Base-by-base conservation (phyloP, 2,113 vertebrate species). In the Malurus elegans region DNA sequence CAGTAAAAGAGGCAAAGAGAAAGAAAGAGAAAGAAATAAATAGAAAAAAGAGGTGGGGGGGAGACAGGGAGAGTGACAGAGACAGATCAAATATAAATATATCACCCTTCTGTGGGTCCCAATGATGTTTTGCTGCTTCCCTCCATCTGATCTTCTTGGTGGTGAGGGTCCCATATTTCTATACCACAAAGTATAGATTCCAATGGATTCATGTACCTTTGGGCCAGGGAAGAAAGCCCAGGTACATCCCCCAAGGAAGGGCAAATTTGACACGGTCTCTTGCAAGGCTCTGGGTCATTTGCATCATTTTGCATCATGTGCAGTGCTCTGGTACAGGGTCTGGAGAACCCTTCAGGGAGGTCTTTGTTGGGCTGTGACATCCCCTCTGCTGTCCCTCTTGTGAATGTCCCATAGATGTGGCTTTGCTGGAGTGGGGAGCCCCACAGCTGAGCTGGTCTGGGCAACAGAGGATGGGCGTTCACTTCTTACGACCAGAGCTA, bases 151-250 rank as follows among this genome's bases (percentile, higher is more conserved):
- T 32, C 21, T 44, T 71, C 31, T 47, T 73, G 12, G 9, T 56
- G 40, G 18, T 12, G 11, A 53, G 11, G 18, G 5, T 45, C 11
- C 38, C 38, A 38, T 38, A 38, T 38, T 38, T 38, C 10, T 38
- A 38, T 1, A 0, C 18, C 26, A 31, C 38, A 14, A 19, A 73
- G 8, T 15, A 13, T 24, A n/a, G 50, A 65, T 19, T 65, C 42
- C 42, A 57, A 2, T n/a, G 23, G n/a, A 29, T 74, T 40, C n/a
- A 18, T 15, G 3, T 3, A 12, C 0, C 0, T 57, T 65, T 74
- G 34, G 34, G 42, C 31, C 29, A 34, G 50, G 24, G 74, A 51
- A 34, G 29, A 34, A 29, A 3, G 12, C 51, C 51, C 51, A 29
- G 50, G 24, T 74, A 16, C 51, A 19, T 57, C 16, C 29, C 44